phyloP scores from a whole-genome alignment of 2,113 vertebrate genomes.

The Philantomba maxwellii region DNA sequence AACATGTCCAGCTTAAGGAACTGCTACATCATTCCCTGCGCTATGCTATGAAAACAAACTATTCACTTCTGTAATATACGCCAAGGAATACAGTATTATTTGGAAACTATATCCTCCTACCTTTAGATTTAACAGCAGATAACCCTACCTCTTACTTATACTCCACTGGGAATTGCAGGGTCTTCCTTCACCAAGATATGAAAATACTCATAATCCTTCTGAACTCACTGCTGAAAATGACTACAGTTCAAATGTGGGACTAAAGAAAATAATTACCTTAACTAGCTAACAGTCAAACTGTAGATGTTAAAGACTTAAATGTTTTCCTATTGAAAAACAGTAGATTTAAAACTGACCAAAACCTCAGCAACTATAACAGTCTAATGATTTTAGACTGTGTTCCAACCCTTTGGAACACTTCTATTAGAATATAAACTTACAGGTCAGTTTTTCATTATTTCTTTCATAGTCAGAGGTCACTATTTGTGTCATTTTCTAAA shows the following conservation, averaged over 20 bases:
- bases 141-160: background rate
- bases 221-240: background rate
- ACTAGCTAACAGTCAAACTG: background rate
- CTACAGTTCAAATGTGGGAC: background rate
- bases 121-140: background rate
- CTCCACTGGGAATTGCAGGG: background rate
- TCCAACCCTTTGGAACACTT: background rate
- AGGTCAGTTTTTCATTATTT: background rate
- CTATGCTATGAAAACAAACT: slow-evolving; percentile 66
- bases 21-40: slow-evolving; percentile 68
- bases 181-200: background rate
- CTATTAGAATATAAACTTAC: background rate
- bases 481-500: slow-evolving; percentile 4
- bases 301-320: background rate
- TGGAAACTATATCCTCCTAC: slow-evolving; percentile 70
- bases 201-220: background rate
- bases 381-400: background rate
- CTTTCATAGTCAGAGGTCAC: background rate
- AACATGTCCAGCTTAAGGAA: slow-evolving; percentile 68
- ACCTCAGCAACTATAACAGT: background rate
- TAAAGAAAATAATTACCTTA: background rate
- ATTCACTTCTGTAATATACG: slow-evolving; percentile 61
- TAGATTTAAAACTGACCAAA: background rate
- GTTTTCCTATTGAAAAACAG: slow-evolving; percentile 12
- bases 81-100: slow-evolving; percentile 67